Evolutionary conservation across 2,797 vertebrate species (phyloP).

Genomic region (Remorina albescens): DNA sequence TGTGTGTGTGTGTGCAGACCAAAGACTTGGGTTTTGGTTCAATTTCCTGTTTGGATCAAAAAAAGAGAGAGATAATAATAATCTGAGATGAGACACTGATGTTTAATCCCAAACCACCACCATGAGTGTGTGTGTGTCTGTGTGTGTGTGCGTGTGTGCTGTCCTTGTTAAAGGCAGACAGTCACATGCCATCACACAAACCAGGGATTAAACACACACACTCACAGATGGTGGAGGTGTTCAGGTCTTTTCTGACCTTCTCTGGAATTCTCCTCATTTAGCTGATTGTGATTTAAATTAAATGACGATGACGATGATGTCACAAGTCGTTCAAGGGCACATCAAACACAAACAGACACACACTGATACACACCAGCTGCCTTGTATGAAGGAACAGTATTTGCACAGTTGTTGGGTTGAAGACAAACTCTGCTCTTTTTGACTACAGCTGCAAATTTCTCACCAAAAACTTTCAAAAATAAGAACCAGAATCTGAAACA

Average conservation of each 20-base stretch:
- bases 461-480: slow-evolving; percentile 7
- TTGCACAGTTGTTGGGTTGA: slow-evolving; percentile 5
- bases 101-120: slow-evolving; percentile 65
- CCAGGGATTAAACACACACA: slow-evolving; percentile 61
- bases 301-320: background rate
- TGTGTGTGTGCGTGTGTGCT: slow-evolving; percentile 41
- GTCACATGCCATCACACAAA: slow-evolving; percentile 67
- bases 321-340: background rate
- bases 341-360: background rate
- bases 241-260: slow-evolving; percentile 32
- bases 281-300: slow-evolving; percentile 9
- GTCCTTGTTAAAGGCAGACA: slow-evolving; percentile 30
- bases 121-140: slow-evolving; percentile 41
- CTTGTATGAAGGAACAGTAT: background rate
- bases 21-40: slow-evolving; percentile 32
- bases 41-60: slow-evolving; percentile 30
- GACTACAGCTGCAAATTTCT: slow-evolving; percentile 21
- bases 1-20: slow-evolving; percentile 2
- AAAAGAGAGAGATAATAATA: slow-evolving; percentile 34
- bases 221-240: slow-evolving; percentile 19
- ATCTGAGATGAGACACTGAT: slow-evolving; percentile 68
- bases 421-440: background rate
- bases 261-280: slow-evolving; percentile 17
- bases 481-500: too few species aligned
- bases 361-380: background rate